These are phyloP conservation scores for Nomada fabriciana DNA, from an alignment of 2,888 invertebrate genomes.

Conservation along the genomic window DNA sequence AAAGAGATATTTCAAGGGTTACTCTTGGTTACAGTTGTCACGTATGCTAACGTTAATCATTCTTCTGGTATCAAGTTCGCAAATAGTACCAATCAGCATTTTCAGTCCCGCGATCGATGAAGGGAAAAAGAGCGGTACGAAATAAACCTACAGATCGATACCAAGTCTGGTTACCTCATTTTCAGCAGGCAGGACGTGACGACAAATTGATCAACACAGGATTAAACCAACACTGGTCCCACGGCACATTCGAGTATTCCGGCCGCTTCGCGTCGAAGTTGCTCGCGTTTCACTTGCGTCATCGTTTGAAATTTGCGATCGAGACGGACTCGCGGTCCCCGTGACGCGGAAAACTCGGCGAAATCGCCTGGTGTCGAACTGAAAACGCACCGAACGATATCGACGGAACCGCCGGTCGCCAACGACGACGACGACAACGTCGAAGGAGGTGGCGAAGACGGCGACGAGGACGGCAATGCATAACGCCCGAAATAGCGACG, in stretches of 20 bases:
- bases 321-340: background rate
- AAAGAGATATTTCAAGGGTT: too few species aligned
- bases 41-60: too few species aligned
- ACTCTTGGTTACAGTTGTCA: too few species aligned
- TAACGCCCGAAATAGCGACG: conserved; percentile 79
- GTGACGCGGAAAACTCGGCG: conserved; percentile 36
- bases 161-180: conserved; percentile 50
- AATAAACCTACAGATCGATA: conserved; percentile 32
- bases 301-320: conserved; percentile 10
- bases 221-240: background rate
- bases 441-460: conserved; percentile 59
- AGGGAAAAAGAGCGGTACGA: conserved; percentile 3
- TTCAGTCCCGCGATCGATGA: conserved; percentile 1
- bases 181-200: conserved; percentile 8
- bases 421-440: conserved; percentile 73
- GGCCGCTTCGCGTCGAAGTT: background rate
- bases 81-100: too few species aligned
- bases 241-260: background rate
- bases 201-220: background rate
- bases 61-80: too few species aligned
- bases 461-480: conserved; percentile 71
- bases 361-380: conserved; percentile 52
- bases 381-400: conserved; percentile 84
- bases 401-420: conserved; percentile 41
- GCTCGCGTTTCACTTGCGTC: conserved; percentile 36